A percentile compares a stretch with the other conserved stretches of the same genome.
Evolutionary conservation across 2,113 vertebrate genomes (phyloP).

Genomic region (Podilymbus podiceps): DNA sequence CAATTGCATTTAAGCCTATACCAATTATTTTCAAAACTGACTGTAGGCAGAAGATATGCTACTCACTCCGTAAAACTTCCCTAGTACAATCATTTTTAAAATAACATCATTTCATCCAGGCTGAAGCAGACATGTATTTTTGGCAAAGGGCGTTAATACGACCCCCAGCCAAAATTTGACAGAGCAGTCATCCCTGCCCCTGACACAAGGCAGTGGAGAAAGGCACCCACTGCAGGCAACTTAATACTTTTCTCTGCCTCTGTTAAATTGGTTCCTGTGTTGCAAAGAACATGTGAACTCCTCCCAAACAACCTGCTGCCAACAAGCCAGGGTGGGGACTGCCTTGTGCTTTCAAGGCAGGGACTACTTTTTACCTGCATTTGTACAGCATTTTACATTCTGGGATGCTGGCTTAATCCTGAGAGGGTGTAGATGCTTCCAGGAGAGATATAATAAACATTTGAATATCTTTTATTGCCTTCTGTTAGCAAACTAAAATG

Average conservation of each 20-base stretch:
- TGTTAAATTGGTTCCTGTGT: not conserved
- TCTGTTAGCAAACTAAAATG: not conserved
- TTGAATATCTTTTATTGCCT: not conserved
- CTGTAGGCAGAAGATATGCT: not conserved
- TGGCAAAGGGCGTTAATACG: not conserved
- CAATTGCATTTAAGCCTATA: not conserved
- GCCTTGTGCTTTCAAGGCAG: fast-evolving
- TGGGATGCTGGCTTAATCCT: not conserved
- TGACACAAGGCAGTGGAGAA: not conserved
- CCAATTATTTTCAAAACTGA: not conserved
- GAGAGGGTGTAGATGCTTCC: not conserved
- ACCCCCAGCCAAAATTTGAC: not conserved
- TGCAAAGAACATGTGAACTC: not conserved
- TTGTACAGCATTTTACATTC: not conserved
- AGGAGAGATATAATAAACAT: not conserved
- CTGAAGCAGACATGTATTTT: not conserved
- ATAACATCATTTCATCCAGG: not conserved
- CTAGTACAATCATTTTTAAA: not conserved
- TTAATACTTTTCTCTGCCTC: not conserved
- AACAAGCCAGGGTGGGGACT: not conserved
- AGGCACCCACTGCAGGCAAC: not conserved
- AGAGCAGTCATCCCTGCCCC: not conserved
- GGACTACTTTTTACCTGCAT: not conserved
- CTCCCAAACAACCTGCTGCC: not conserved
- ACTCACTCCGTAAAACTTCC: not conserved